Conservation (phyloP, 2,113 vertebrate species). For the Nycticebus coucang region DNA sequence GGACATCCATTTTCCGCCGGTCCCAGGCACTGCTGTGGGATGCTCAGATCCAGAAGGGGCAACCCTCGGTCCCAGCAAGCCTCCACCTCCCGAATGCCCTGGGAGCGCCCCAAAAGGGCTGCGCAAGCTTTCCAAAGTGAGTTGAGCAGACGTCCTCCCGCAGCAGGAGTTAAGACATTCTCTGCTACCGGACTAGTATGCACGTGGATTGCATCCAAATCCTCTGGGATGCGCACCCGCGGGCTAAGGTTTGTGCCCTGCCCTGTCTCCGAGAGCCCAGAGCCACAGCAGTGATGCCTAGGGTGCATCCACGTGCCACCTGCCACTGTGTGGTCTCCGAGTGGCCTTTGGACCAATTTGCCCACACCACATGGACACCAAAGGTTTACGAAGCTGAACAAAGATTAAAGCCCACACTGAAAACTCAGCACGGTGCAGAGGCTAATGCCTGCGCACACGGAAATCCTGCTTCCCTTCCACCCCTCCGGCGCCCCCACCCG, state of each 20-base stretch:
- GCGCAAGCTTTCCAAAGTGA: neutral
- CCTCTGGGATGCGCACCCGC: accelerated
- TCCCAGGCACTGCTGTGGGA: too few relatives aligned
- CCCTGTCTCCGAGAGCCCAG: too few relatives aligned
- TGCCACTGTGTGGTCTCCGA: neutral
- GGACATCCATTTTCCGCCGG: accelerated
- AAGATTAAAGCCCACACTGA: neutral
- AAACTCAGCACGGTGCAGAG: too few relatives aligned
- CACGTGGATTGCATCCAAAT: accelerated
- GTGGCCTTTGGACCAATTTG: neutral
- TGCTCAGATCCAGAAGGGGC: accelerated
- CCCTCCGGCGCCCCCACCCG: accelerated
- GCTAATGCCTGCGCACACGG: accelerated
- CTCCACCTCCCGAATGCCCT: neutral
- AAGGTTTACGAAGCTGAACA: neutral
- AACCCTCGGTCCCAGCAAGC: accelerated
- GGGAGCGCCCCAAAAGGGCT: neutral
- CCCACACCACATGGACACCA: neutral
- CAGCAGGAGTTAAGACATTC: neutral
- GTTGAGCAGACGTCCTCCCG: accelerated
- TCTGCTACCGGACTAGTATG: neutral
- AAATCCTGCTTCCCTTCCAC: neutral
- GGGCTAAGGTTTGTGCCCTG: neutral
- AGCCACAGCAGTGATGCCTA: accelerated
- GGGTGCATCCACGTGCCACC: accelerated